Conservation (phyloP, 2,113 vertebrate genomes). For the Podarcis cretensis region DNA sequence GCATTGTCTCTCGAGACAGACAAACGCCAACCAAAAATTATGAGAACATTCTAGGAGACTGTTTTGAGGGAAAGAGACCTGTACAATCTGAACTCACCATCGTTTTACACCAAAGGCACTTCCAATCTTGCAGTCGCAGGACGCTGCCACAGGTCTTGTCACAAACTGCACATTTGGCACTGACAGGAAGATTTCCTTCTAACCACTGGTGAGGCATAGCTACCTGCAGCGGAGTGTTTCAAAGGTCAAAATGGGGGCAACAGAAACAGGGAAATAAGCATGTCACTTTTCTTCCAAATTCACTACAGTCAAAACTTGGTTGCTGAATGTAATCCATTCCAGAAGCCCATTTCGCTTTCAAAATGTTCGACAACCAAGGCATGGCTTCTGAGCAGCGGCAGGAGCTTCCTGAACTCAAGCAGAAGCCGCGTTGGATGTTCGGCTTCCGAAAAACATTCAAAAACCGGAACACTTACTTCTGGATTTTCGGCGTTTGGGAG, state of each 20-base stretch:
- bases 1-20: background rate
- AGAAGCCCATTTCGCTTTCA: too few species aligned
- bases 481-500: background rate
- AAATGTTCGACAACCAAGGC: too few species aligned
- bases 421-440: too few species aligned
- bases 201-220: constrained; percentile 99
- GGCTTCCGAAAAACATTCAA: too few species aligned
- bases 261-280: too few species aligned
- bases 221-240: constrained; percentile 76
- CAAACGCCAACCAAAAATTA: background rate
- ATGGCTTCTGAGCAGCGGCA: too few species aligned
- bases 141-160: constrained; percentile 99
- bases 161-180: constrained; percentile 96
- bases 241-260: background rate
- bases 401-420: too few species aligned
- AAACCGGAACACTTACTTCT: too few species aligned
- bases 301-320: background rate
- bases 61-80: background rate
- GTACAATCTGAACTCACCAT: constrained; percentile 82
- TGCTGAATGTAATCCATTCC: too few species aligned
- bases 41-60: background rate
- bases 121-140: constrained; percentile 95
- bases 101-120: constrained; percentile 98
- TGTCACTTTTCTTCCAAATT: background rate
- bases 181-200: constrained; percentile 96